Evolutionary conservation across 1,140 invertebrate species (phyloP).

Genomic region (Sipha flava): DNA sequence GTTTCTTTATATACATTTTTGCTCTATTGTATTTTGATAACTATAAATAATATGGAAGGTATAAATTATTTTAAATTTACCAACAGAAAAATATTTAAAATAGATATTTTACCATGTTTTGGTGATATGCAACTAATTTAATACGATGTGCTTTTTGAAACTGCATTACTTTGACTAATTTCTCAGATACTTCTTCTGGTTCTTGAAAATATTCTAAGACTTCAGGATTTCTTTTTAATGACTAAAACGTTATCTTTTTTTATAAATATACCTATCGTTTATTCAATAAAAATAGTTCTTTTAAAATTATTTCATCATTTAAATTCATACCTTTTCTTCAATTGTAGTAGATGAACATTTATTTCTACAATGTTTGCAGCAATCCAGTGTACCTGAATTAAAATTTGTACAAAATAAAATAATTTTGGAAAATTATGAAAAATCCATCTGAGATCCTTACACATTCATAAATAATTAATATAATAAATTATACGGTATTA

Average conservation of each 20-base stretch:
- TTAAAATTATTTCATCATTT: too few relatives aligned
- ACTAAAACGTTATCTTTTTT: background rate
- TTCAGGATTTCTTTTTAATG: background rate
- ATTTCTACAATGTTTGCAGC: background rate
- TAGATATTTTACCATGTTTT: background rate
- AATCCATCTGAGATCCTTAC: too few relatives aligned
- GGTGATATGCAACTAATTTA: background rate
- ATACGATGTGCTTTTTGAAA: constrained; percentile 3
- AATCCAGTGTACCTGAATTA: background rate
- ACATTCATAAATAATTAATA: too few relatives aligned
- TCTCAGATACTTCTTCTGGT: background rate
- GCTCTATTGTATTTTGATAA: constrained; percentile 7
- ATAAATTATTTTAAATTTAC: too few relatives aligned
- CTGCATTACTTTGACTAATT: background rate
- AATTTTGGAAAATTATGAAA: too few relatives aligned
- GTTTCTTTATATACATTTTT: constrained; percentile 12
- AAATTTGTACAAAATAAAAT: background rate
- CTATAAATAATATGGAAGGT: background rate
- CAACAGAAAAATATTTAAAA: background rate
- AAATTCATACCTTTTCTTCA: constrained; percentile 5
- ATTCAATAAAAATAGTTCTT: too few relatives aligned
- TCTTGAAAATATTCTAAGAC: background rate
- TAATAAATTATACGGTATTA: too few relatives aligned
- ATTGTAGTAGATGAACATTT: background rate
- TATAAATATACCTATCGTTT: too few relatives aligned